phyloP scores from a whole-genome alignment of 2,113 vertebrate genomes.

The Dinomys branickii region DNA sequence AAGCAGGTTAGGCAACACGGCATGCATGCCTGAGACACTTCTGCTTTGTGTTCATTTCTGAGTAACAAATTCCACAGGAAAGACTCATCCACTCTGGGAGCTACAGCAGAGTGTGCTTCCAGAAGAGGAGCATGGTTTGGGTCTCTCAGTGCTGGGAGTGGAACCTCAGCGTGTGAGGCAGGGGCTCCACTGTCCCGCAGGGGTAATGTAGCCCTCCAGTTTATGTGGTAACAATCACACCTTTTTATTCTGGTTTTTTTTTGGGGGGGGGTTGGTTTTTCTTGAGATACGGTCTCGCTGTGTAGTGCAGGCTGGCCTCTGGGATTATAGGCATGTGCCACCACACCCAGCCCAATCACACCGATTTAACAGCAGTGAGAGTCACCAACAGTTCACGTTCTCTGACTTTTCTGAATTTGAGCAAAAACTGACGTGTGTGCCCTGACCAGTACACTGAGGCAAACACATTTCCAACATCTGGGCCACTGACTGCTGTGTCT shows the following conservation, averaged over 20 bases:
- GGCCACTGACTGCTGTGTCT: background rate
- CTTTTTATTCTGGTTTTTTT: background rate
- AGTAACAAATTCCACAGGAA: background rate
- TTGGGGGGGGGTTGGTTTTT: no score
- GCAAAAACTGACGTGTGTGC: accelerated
- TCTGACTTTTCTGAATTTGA: background rate
- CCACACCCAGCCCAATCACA: background rate
- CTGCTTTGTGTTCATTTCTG: background rate
- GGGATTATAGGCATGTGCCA: background rate
- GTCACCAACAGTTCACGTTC: background rate
- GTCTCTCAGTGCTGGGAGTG: no score
- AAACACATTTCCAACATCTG: background rate
- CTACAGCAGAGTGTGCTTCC: no score
- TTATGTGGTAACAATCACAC: background rate
- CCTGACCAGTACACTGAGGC: background rate
- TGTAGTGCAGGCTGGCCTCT: background rate
- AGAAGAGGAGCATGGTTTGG: no score
- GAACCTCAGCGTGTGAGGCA: background rate
- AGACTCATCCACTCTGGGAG: background rate
- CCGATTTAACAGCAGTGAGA: background rate
- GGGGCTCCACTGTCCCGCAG: background rate
- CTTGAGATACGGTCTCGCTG: background rate
- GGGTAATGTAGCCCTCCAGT: no score
- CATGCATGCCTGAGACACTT: background rate
- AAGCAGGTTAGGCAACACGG: background rate